Conservation (phyloP, 2,888 invertebrate genomes). For the Rhopalosiphum nymphaeae region DNA sequence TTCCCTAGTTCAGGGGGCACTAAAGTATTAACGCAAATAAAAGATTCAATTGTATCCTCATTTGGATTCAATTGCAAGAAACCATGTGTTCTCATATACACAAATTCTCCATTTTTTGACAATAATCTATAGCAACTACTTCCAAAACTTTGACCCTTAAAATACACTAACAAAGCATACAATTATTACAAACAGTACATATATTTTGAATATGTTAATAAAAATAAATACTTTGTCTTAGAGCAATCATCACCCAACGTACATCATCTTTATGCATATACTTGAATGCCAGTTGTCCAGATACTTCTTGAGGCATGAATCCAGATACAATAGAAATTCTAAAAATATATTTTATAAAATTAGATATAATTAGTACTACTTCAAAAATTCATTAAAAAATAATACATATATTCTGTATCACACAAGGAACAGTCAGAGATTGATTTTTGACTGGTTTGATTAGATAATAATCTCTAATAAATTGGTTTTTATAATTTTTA, state of each 20-base stretch:
- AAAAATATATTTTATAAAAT: slow-evolving; percentile 16
- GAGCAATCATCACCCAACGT: slow-evolving; percentile 88
- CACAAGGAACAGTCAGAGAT: neutral
- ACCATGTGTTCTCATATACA: slow-evolving; percentile 86
- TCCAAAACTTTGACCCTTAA: slow-evolving; percentile 84
- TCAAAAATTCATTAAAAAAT: neutral
- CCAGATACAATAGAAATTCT: slow-evolving; percentile 90
- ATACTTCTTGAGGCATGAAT: slow-evolving; percentile 89
- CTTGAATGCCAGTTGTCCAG: slow-evolving; percentile 88
- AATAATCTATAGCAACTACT: slow-evolving; percentile 88
- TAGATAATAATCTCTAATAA: neutral
- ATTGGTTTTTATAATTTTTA: neutral
- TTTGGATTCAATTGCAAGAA: slow-evolving; percentile 85
- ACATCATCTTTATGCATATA: slow-evolving; percentile 93
- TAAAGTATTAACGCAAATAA: slow-evolving; percentile 89
- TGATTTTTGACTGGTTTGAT: neutral
- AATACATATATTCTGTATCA: neutral
- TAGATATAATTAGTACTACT: neutral
- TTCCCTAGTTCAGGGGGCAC: slow-evolving; percentile 80
- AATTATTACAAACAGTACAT: neutral
- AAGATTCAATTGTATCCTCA: slow-evolving; percentile 81
- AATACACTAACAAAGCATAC: slow-evolving; percentile 78
- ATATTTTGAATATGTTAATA: neutral
- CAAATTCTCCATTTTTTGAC: slow-evolving; percentile 85
- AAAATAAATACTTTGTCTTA: slow-evolving; percentile 79